Base-by-base conservation (phyloP, 1,140 invertebrate genomes). In the Oryctes rhinoceros region DNA sequence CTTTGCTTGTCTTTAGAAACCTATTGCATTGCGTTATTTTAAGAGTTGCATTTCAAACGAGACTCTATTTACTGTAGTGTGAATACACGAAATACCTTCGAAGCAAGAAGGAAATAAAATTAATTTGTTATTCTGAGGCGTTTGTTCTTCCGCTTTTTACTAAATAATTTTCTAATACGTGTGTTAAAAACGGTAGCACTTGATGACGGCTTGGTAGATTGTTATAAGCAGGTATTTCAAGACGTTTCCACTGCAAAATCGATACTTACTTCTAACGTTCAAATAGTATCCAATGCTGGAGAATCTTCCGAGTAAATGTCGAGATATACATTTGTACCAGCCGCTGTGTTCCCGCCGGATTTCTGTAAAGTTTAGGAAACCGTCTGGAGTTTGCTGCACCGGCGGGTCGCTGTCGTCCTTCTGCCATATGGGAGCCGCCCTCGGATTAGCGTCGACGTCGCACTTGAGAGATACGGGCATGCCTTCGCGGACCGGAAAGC, bases 361-460 rank as follows among this genome's bases (percentile, higher is more conserved):
- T 82, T 92, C 91, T 74, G 92, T 92, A 89, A 96, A 96, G 88
- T 96, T 96, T 78, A 96, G 90, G 87, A 93, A 94, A 76, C 94
- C 95, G 83, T 94, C 93, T 82, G 90, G 91, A 83, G 90, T 92
- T 90, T 92, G 92, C 83, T 90, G 91, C 81, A 94, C 92, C 86
- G 91, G 91, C 77, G 90, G 89, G 80, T 90, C 90, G 37, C 88
- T 88, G 79, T 91, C 90, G 86, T 92, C 91, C 67, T 94, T 92
- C 84, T 95, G 92, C 96, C 96, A 97, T 83, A 93, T 90, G 30
- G 96, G 94, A n/a, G 91, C 89, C n/a, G 94, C 94, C 47, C 93
- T 92, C 47, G 96, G 96, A 89, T 97, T 97, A 83, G 96, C 95
- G 88, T 97, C 95, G 80, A 97, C 95, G 85, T 96, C 95, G 87